Conservation (phyloP, 2,113 vertebrate species). For the Todiramphus saurophagus region DNA sequence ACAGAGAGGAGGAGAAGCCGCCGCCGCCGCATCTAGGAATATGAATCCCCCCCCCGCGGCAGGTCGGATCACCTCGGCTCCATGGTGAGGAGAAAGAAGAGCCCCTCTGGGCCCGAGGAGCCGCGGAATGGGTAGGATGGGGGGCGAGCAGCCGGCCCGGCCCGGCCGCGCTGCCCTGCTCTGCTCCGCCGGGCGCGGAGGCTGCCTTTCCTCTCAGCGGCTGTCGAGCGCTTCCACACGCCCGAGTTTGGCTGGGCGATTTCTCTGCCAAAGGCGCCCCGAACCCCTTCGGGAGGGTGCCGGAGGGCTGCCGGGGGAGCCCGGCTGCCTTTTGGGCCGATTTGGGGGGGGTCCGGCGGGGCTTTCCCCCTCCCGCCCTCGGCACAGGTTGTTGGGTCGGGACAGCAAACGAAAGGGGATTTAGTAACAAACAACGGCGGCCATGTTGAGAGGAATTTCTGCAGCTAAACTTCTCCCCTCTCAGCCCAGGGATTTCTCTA, state of each 20-base stretch:
- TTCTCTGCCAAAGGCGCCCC: conserved; percentile 62
- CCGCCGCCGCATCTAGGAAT: conserved; percentile 72
- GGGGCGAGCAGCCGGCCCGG: conserved; percentile 59
- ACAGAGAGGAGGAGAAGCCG: conserved; percentile 46
- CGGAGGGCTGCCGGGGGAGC: background rate
- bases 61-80: conserved; percentile 74
- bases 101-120: conserved; percentile 75
- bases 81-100: conserved; percentile 90
- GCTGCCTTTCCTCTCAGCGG: conserved; percentile 67
- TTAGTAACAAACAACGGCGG: conserved; percentile 99
- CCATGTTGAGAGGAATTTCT: conserved; percentile 95
- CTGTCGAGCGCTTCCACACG: conserved; percentile 66
- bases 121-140: conserved; percentile 79
- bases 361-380: background rate
- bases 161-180: background rate
- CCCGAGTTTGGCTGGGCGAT: conserved; percentile 75
- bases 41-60: conserved; percentile 77
- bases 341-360: background rate
- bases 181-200: background rate
- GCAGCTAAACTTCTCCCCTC: conserved; percentile 73
- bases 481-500: conserved; percentile 55
- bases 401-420: conserved; percentile 88
- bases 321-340: background rate
- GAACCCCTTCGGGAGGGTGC: background rate
- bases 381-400: conserved; percentile 86